Conservation (phyloP, 2,888 invertebrate species). For the Calephelis perditalis region DNA sequence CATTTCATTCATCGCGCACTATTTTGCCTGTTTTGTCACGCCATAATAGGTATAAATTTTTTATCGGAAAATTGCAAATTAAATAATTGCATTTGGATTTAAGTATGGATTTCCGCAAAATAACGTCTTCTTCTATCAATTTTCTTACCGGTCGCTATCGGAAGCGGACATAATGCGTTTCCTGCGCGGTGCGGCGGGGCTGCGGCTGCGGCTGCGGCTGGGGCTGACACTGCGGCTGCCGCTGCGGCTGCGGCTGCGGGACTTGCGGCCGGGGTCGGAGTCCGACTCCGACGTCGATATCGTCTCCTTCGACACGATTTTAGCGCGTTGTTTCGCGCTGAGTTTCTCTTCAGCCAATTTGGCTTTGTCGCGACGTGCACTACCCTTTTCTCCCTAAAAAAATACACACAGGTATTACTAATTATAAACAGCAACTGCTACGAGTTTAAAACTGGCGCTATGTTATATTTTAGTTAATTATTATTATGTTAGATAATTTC, state of each 20-base stretch:
- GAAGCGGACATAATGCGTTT: slow-evolving; percentile 81
- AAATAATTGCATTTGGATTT: too few relatives aligned
- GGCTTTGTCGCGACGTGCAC: slow-evolving; percentile 60
- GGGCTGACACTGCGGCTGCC: slow-evolving; percentile 38
- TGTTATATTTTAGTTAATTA: too few relatives aligned
- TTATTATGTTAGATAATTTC: too few relatives aligned
- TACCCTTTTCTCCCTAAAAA: slow-evolving; percentile 57
- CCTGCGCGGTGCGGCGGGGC: slow-evolving; percentile 66
- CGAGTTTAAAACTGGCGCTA: too few relatives aligned
- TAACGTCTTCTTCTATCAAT: too few relatives aligned
- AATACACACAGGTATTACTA: too few relatives aligned
- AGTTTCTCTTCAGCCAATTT: slow-evolving; percentile 81
- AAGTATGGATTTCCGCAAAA: too few relatives aligned
- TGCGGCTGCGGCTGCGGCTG: slow-evolving; percentile 65
- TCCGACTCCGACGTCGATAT: slow-evolving; percentile 94
- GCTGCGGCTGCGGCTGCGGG: slow-evolving; percentile 37
- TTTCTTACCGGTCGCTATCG: slow-evolving; percentile 72
- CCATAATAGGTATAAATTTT: too few relatives aligned
- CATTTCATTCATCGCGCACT: too few relatives aligned
- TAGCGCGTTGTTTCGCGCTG: slow-evolving; percentile 89
- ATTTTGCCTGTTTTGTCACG: too few relatives aligned
- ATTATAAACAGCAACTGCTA: too few relatives aligned
- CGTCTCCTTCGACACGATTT: slow-evolving; percentile 95
- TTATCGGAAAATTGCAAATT: too few relatives aligned
- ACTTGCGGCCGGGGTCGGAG: slow-evolving; percentile 73